Conservation (phyloP, 2,888 invertebrate species). For the Pomacea canaliculata region DNA sequence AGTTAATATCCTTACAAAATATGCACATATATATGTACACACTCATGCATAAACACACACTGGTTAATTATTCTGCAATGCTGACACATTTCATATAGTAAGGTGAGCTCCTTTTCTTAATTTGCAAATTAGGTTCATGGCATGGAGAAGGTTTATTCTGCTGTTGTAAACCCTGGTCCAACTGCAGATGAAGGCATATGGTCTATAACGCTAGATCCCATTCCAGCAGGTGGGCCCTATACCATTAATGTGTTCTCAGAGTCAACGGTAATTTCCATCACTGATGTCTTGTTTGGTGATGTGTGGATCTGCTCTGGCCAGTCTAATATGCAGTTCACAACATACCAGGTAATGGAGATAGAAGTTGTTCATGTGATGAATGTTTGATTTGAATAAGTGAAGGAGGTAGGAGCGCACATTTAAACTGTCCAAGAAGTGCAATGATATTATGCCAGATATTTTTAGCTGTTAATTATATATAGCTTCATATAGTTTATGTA, state of each 20-base stretch:
- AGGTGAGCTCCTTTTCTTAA: no score
- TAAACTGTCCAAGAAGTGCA: no score
- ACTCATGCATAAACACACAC: not conserved
- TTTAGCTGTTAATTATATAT: no score
- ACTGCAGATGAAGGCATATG: conserved; percentile 17
- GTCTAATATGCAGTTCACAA: conserved; percentile 64
- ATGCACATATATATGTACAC: not conserved
- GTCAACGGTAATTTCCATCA: conserved; percentile 34
- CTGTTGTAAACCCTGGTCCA: conserved; percentile 12
- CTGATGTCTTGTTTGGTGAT: conserved; percentile 65
- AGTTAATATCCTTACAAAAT: no score
- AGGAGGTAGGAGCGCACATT: no score
- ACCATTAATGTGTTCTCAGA: conserved; percentile 40
- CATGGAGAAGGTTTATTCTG: not conserved
- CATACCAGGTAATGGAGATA: conserved; percentile 40
- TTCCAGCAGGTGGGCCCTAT: conserved; percentile 36
- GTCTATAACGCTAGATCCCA: conserved; percentile 24
- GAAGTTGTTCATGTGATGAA: no score
- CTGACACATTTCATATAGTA: no score
- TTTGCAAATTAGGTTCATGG: no score
- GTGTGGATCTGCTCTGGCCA: conserved; percentile 69
- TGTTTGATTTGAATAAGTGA: no score
- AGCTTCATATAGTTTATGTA: no score
- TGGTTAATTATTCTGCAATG: no score
- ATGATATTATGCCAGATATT: no score